Conservation (phyloP, 2,797 vertebrate species). For the Nyctalus aviator region DNA sequence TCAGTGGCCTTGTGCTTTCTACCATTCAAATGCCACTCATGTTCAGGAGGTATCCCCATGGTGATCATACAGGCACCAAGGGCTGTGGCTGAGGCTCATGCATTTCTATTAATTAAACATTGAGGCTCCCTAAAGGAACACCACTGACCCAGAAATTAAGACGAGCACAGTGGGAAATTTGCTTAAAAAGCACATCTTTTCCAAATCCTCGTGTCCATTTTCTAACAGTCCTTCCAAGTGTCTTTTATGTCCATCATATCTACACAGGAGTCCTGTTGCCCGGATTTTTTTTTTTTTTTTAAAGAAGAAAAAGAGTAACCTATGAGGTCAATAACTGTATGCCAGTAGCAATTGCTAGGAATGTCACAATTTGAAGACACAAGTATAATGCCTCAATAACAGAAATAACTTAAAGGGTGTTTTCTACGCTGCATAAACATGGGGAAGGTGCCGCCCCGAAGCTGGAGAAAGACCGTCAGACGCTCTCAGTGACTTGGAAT, state of each 20-base stretch:
- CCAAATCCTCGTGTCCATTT: not conserved
- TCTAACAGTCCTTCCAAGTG: not conserved
- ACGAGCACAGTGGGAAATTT: not conserved
- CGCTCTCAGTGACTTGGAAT: not conserved
- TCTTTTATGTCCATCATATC: not conserved
- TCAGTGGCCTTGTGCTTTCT: not conserved
- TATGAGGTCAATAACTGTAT: not conserved
- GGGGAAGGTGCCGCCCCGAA: not conserved
- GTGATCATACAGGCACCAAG: not conserved
- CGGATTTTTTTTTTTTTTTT: not conserved
- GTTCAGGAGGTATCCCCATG: not conserved
- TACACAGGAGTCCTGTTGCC: not conserved
- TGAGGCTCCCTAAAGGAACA: slow-evolving; percentile 50
- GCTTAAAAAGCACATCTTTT: not conserved
- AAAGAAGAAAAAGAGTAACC: not conserved
- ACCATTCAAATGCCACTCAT: not conserved
- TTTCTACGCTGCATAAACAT: not conserved
- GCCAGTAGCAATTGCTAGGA: not conserved
- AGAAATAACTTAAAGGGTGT: not conserved
- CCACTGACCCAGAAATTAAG: slow-evolving; percentile 65
- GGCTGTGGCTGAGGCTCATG: not conserved
- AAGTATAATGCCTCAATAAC: not conserved
- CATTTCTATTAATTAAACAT: slow-evolving; percentile 65
- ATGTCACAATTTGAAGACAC: not conserved
- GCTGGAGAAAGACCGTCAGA: not conserved